Percentiles rank a stretch among this genome's conserved stretches.
Conservation (phyloP, 2,888 invertebrate species). For the Troilus luridus region DNA sequence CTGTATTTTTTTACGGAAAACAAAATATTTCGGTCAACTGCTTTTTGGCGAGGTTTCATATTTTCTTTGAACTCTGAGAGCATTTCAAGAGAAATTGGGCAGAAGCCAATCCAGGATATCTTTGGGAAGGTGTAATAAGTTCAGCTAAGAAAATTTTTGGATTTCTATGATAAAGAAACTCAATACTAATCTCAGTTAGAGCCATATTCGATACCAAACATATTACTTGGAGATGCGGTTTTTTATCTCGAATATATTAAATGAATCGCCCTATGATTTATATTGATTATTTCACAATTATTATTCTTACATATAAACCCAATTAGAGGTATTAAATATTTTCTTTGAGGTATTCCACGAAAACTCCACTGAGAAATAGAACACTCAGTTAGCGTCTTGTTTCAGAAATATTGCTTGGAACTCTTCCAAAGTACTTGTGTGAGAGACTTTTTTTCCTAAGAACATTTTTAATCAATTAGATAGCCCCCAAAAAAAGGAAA, state of each 20-base stretch:
- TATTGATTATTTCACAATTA: too few species aligned
- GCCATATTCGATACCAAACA: background rate
- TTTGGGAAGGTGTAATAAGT: constrained; percentile 4
- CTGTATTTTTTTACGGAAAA: background rate
- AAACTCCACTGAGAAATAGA: background rate
- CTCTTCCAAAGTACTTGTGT: background rate
- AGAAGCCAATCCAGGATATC: constrained; percentile 2
- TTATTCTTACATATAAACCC: background rate
- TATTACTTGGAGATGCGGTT: background rate
- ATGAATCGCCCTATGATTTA: too few species aligned
- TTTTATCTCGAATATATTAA: too few species aligned
- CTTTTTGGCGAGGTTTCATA: constrained; percentile 29
- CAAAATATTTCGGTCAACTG: constrained; percentile 30
- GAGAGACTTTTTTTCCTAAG: background rate
- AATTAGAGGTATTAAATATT: background rate
- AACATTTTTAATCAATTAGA: background rate
- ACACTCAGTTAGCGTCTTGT: background rate
- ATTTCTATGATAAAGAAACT: background rate
- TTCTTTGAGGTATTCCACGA: background rate
- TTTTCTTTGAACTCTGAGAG: constrained; percentile 25
- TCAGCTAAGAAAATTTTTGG: background rate
- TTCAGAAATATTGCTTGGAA: background rate
- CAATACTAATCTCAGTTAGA: background rate
- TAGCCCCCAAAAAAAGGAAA: background rate
- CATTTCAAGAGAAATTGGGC: background rate